phyloP scores from a whole-genome alignment of 2,797 vertebrate genomes.

The Danio choprae region DNA sequence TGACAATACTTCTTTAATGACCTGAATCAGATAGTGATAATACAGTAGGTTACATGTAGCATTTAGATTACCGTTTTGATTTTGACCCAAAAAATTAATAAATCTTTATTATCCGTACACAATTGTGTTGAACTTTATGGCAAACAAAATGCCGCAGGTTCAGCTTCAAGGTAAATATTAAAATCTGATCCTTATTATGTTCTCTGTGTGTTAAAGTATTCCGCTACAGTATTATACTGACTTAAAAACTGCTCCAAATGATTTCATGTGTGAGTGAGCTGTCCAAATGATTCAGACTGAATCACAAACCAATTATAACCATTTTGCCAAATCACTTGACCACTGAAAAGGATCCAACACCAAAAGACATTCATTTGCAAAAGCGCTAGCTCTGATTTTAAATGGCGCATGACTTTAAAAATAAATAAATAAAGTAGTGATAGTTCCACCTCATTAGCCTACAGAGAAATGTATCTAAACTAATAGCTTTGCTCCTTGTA shows the following conservation, averaged over 20 bases:
- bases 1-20: too few species aligned
- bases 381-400: too few species aligned
- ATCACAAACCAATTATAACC: neutral
- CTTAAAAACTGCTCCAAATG: neutral
- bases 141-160: neutral
- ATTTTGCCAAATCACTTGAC: neutral
- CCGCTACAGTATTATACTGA: neutral
- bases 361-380: too few species aligned
- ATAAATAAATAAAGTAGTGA: neutral
- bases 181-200: neutral
- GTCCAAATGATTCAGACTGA: too few species aligned
- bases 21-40: too few species aligned
- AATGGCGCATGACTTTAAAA: neutral
- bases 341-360: neutral
- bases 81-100: too few species aligned
- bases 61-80: too few species aligned
- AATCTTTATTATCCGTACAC: too few species aligned
- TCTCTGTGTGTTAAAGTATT: neutral
- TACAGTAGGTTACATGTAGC: too few species aligned
- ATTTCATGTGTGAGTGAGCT: neutral
- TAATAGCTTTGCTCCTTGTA: conserved; percentile 17
- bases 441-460: neutral
- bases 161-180: neutral
- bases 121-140: neutral
- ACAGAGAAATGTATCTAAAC: neutral